Percentiles rank a stretch among this genome's conserved stretches.
Conservation (phyloP, 2,797 vertebrate genomes). For the Tinamus major region DNA sequence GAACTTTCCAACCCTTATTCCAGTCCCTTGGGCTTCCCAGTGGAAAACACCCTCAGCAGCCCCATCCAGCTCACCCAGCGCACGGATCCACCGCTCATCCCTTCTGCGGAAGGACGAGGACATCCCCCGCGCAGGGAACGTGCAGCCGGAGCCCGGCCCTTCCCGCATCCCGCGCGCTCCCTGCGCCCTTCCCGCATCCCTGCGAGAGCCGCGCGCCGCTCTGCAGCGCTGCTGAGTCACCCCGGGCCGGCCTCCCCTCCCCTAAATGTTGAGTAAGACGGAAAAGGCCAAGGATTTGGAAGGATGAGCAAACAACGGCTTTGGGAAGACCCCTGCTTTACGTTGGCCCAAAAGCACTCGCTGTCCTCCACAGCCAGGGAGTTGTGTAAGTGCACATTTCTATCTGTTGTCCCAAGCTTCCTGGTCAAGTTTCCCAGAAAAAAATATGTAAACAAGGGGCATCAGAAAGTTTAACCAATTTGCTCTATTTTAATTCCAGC, state of each 20-base stretch:
- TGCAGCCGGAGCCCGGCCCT: too few species aligned
- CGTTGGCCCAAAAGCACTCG: neutral
- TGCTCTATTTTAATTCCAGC: neutral
- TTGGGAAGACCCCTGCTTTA: neutral
- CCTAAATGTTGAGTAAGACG: neutral
- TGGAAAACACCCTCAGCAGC: neutral
- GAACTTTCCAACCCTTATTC: neutral
- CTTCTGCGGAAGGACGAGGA: too few species aligned
- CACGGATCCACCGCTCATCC: too few species aligned
- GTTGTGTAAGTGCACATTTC: neutral
- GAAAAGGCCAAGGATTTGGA: neutral
- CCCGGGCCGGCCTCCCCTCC: too few species aligned
- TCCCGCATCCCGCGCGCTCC: too few species aligned
- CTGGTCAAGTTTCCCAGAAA: neutral
- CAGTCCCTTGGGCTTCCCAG: accelerated
- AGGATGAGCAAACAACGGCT: neutral
- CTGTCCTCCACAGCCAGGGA: neutral
- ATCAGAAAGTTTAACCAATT: neutral
- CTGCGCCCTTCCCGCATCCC: too few species aligned
- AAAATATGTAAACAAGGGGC: neutral
- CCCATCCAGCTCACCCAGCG: neutral
- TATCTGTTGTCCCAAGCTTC: neutral
- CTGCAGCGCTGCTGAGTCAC: too few species aligned
- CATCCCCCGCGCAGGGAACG: too few species aligned
- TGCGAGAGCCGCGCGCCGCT: too few species aligned